Percentiles rank a stretch among this genome's conserved stretches.
phyloP scores from a whole-genome alignment of 1,140 invertebrate genomes.

The Drosophila carrolli region DNA sequence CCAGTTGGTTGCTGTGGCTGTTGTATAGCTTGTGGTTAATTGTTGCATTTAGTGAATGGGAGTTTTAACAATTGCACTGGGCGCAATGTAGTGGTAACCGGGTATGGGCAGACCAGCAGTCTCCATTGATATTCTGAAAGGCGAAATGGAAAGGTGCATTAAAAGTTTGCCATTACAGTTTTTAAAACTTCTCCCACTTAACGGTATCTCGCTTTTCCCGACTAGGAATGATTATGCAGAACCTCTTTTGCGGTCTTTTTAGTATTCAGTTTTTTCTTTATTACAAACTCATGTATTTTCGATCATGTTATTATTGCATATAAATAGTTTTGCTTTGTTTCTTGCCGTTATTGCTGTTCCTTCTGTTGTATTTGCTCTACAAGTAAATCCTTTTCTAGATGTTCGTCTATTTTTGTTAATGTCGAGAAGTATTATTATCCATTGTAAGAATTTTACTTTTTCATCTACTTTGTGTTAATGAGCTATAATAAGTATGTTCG shows the following conservation, averaged over 20 bases:
- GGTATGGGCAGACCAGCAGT: constrained; percentile 94
- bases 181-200: background rate
- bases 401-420: constrained; percentile 26
- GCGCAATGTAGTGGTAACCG: constrained; percentile 95
- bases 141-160: constrained; percentile 44
- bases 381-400: constrained; percentile 47
- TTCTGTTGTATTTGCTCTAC: constrained; percentile 37
- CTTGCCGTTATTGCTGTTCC: constrained; percentile 19
- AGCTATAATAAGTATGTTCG: constrained; percentile 18
- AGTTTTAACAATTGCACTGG: constrained; percentile 96
- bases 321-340: constrained; percentile 42
- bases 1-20: constrained; percentile 46
- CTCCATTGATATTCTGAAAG: constrained; percentile 95
- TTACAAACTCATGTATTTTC: constrained; percentile 64
- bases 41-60: constrained; percentile 91
- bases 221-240: background rate
- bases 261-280: constrained; percentile 70
- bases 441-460: constrained; percentile 13
- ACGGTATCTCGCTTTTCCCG: background rate
- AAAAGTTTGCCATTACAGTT: background rate
- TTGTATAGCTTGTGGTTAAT: constrained; percentile 39
- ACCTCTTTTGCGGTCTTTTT: constrained; percentile 13
- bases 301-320: constrained; percentile 68
- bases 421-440: constrained; percentile 38
- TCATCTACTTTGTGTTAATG: constrained; percentile 34